Evolutionary conservation across 2,797 vertebrate genomes (phyloP).

Genomic region (Danio tinwini): DNA sequence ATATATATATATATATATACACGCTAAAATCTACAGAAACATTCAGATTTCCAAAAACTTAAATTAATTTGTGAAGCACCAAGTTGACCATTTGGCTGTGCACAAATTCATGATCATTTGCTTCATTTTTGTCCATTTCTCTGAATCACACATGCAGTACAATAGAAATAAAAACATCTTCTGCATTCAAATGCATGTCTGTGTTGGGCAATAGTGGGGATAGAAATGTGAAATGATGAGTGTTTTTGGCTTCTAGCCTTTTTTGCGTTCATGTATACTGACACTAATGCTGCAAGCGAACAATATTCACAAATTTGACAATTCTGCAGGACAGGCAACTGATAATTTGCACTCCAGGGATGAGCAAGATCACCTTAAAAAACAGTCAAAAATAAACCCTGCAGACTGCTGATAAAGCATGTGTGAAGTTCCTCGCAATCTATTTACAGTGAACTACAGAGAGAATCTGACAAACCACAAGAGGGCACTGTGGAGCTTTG

Average conservation of each 20-base stretch:
- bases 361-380: background rate
- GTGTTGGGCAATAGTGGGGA: too few relatives aligned
- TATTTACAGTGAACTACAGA: background rate
- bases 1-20: too few relatives aligned
- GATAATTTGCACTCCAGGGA: background rate
- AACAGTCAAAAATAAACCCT: background rate
- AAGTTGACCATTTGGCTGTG: too few relatives aligned
- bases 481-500: slow-evolving; percentile 30
- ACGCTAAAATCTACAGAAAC: too few relatives aligned
- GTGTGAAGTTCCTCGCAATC: background rate
- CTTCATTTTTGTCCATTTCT: too few relatives aligned
- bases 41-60: too few relatives aligned
- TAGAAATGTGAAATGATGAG: too few relatives aligned
- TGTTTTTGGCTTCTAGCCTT: background rate
- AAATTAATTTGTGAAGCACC: too few relatives aligned
- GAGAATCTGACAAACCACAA: slow-evolving; percentile 29
- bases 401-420: background rate
- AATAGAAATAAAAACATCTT: too few relatives aligned
- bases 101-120: too few relatives aligned
- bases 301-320: background rate
- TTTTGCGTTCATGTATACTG: background rate
- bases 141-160: too few relatives aligned
- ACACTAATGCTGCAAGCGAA: background rate
- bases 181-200: too few relatives aligned
- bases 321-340: background rate